Conservation (phyloP, 2,888 invertebrate genomes). For the Phyto melanocephala region DNA sequence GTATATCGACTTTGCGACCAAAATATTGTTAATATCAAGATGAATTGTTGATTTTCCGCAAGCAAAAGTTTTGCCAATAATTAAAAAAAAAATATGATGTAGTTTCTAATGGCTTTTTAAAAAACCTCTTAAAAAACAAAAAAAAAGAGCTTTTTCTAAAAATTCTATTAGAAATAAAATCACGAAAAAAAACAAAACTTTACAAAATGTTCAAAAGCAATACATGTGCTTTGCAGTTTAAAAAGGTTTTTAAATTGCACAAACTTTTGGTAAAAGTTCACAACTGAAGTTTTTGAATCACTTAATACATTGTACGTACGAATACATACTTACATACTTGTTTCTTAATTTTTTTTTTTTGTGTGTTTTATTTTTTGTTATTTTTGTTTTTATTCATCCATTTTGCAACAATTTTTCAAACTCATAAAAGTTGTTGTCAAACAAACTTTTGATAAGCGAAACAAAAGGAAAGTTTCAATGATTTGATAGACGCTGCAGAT, state of each 20-base stretch:
- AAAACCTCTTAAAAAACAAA: not conserved
- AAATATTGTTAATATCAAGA: too few relatives aligned
- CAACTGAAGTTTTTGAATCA: constrained; percentile 48
- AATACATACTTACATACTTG: constrained; percentile 3
- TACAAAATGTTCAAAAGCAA: not conserved
- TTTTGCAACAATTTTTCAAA: constrained; percentile 51
- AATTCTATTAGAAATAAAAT: not conserved
- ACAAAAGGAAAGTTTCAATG: constrained; percentile 39
- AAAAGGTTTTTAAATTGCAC: constrained; percentile 36
- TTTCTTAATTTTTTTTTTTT: not conserved
- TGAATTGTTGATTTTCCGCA: not conserved
- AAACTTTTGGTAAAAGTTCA: constrained; percentile 42
- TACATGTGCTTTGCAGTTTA: not conserved
- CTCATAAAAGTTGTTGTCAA: constrained; percentile 50
- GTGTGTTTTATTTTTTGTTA: not conserved
- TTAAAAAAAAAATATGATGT: constrained; percentile 13
- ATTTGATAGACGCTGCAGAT: constrained; percentile 18
- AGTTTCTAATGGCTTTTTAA: constrained; percentile 17
- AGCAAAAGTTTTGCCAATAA: constrained; percentile 6
- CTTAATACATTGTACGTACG: constrained; percentile 47
- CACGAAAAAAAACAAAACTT: not conserved
- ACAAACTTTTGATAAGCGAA: constrained; percentile 51
- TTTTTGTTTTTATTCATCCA: not conserved
- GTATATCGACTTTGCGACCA: too few relatives aligned
- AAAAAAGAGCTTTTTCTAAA: not conserved